These are phyloP conservation scores for Cheilosia urbana DNA, from an alignment of 2,888 invertebrate genomes.

Conservation along the genomic window DNA sequence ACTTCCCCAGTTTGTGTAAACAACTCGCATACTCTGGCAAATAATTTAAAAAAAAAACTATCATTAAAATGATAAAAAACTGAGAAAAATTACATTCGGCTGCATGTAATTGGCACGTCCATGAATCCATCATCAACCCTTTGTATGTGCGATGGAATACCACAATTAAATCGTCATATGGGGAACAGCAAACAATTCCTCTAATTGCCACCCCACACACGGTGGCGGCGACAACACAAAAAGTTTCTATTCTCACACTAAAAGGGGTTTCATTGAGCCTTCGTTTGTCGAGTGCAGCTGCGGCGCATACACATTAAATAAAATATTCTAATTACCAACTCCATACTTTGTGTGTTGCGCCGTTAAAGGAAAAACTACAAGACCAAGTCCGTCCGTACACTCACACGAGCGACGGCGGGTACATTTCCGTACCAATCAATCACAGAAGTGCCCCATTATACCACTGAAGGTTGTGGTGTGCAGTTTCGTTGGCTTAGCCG, in stretches of 20 bases:
- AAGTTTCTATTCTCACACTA: neutral
- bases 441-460: conserved; percentile 47
- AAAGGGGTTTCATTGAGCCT: conserved; percentile 33
- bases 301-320: conserved; percentile 17
- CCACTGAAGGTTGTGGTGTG: conserved; percentile 16
- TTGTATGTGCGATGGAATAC: conserved; percentile 15
- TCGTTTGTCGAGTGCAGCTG: conserved; percentile 41
- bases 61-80: conserved; percentile 47
- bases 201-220: conserved; percentile 51
- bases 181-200: conserved; percentile 48
- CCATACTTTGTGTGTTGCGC: conserved; percentile 41
- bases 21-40: conserved; percentile 9
- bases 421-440: conserved; percentile 59
- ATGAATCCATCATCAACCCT: conserved; percentile 39
- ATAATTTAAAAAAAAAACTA: conserved; percentile 24
- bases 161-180: conserved; percentile 52
- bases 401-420: conserved; percentile 10
- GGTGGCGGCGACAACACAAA: neutral
- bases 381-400: conserved; percentile 9
- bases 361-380: conserved; percentile 54
- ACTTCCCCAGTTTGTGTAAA: conserved; percentile 12
- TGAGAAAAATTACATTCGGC: conserved; percentile 20
- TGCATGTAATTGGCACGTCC: conserved; percentile 15
- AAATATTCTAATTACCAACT: conserved; percentile 62
- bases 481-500: conserved; percentile 36